Evolutionary conservation across 1,140 invertebrate species (phyloP), one percentile per base, ranked within the genome.

Genomic region (Zophobas morio): DNA sequence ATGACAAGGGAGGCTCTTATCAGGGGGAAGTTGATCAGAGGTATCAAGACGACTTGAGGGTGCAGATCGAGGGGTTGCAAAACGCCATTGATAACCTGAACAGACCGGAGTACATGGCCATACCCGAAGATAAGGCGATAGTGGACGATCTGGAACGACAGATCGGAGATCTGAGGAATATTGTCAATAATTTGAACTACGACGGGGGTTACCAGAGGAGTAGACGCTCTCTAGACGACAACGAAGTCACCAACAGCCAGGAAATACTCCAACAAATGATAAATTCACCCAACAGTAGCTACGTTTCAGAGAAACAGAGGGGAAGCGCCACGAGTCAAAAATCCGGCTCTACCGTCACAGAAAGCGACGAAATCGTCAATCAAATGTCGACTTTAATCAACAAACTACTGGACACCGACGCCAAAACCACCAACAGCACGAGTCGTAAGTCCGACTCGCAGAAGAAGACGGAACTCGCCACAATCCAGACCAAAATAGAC

Each of bases 21-120:
- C 53, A 49, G 8, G 4, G 6, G 1, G 46, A 1, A 39, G 2
- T 0, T 20, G n/a, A 42, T 56, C 34, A 33, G 2, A 40, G 20
- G 49, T 53, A 56, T 32, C 53, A 53, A 4, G 70, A 73, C 8
- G 83, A 84, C 33, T 57, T 85, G 5, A 81, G 73, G 33, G 71
- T 74, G 1, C 83, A 85, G 77, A 84, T 85, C 20, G 74, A 82
- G 42, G 76, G 76, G 8, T 72, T 85, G 34, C 81, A 85, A 75
- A 78, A 63, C 5, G 77, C 80, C 20, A 84, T 85, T 35, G 80
- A 60, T 36, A 78, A 74, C 34, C 79, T 81, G 51, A 82, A 82
- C 74, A 66, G 79, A 36, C 80, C 82, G 0, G 79, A 84, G 76
- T 81, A 82, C 63, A 46, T 78, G 0, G 80, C 83, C 74, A 81